Conservation (phyloP, 2,113 vertebrate species). For the Lethenteron camtschaticum region DNA sequence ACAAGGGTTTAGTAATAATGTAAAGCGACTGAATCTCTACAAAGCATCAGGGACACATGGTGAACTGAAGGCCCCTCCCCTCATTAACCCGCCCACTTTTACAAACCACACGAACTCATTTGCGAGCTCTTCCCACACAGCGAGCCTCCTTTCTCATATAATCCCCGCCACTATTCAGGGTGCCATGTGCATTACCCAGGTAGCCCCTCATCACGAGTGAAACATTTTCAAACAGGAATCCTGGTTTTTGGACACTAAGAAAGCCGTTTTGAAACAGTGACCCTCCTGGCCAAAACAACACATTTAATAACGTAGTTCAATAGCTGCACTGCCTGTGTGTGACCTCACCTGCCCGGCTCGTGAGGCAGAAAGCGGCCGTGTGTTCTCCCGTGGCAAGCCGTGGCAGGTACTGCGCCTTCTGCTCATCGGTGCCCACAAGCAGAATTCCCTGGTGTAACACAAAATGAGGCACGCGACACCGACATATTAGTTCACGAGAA, state of each 20-base stretch:
- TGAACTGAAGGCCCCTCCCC: no score
- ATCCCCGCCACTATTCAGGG: no score
- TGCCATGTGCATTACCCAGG: no score
- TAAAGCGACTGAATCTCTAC: no score
- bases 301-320: neutral
- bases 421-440: constrained; percentile 59
- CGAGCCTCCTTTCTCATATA: no score
- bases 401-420: constrained; percentile 75
- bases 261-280: neutral
- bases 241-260: neutral
- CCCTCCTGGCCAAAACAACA: neutral
- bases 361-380: constrained; percentile 79
- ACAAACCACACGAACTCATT: no score
- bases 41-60: no score
- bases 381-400: constrained; percentile 62
- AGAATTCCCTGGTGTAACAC: constrained; percentile 49
- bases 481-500: neutral
- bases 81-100: no score
- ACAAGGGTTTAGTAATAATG: no score
- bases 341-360: constrained; percentile 62
- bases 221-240: neutral
- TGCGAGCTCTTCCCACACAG: no score
- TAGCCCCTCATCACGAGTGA: neutral
- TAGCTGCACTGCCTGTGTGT: neutral
- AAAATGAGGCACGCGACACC: neutral